These are phyloP conservation scores for Toxotes lorentzi DNA, from an alignment of 2,797 vertebrate species.

Conservation along the genomic window DNA sequence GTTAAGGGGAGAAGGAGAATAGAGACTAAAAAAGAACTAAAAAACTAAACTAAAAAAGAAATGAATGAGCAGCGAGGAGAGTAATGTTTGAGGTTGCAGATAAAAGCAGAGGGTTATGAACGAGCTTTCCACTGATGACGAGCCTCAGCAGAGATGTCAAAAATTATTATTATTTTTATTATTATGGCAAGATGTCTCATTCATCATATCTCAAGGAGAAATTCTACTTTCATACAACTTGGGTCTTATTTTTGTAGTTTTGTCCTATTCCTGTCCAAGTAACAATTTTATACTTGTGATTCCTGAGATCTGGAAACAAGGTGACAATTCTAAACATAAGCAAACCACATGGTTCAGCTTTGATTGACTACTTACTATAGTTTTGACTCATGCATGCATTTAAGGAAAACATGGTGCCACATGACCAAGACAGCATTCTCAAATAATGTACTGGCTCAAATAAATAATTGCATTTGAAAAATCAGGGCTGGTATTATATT, in stretches of 20 bases:
- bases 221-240: not conserved
- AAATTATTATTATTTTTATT: not conserved
- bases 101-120: slow-evolving; percentile 17
- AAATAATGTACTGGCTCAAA: too few relatives aligned
- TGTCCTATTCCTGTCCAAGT: too few relatives aligned
- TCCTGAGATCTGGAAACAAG: not conserved
- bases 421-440: not conserved
- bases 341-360: not conserved
- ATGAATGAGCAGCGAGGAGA: not conserved
- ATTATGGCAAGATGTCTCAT: not conserved
- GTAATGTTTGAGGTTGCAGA: not conserved
- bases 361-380: not conserved
- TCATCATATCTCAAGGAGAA: not conserved
- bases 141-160: not conserved
- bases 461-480: too few relatives aligned
- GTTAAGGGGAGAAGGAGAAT: not conserved
- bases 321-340: not conserved
- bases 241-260: not conserved
- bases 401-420: not conserved
- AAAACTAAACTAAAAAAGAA: not conserved
- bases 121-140: not conserved
- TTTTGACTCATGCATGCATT: too few relatives aligned
- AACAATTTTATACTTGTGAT: not conserved
- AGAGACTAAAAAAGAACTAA: not conserved
- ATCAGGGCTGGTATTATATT: too few relatives aligned